Conservation (phyloP, 2,797 vertebrate species). For the Microcaecilia unicolor region DNA sequence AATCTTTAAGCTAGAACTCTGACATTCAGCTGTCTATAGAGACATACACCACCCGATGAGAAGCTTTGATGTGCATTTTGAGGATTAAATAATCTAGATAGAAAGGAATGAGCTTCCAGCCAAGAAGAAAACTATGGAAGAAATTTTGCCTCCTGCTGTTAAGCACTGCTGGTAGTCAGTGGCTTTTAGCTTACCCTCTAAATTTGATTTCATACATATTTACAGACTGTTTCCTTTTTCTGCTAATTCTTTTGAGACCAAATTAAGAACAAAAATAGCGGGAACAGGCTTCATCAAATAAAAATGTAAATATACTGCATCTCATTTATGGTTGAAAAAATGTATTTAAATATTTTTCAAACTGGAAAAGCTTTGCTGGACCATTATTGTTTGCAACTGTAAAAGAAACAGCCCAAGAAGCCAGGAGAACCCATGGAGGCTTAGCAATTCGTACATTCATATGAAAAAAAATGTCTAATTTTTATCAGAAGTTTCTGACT, state of each 20-base stretch:
- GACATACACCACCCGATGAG: constrained; percentile 79
- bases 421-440: constrained; percentile 27
- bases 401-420: constrained; percentile 45
- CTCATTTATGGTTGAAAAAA: constrained; percentile 58
- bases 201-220: constrained; percentile 75
- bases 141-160: constrained; percentile 82
- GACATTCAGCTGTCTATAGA: constrained; percentile 79
- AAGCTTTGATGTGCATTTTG: constrained; percentile 91
- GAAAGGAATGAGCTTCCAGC: constrained; percentile 72
- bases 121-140: constrained; percentile 68
- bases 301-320: constrained; percentile 69
- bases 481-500: constrained; percentile 9
- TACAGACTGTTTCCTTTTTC: constrained; percentile 66
- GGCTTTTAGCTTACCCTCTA: constrained; percentile 72
- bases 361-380: constrained; percentile 45
- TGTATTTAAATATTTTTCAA: constrained; percentile 61
- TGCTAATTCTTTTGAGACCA: constrained; percentile 67
- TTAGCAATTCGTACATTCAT: constrained; percentile 31
- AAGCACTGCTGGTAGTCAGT: constrained; percentile 65
- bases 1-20: constrained; percentile 84
- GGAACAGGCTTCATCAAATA: constrained; percentile 65
- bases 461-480: constrained; percentile 13
- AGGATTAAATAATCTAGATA: constrained; percentile 94
- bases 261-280: constrained; percentile 70
- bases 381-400: constrained; percentile 43